Evolutionary conservation across 1,140 invertebrate genomes (phyloP).

Genomic region (Aricia agestis): DNA sequence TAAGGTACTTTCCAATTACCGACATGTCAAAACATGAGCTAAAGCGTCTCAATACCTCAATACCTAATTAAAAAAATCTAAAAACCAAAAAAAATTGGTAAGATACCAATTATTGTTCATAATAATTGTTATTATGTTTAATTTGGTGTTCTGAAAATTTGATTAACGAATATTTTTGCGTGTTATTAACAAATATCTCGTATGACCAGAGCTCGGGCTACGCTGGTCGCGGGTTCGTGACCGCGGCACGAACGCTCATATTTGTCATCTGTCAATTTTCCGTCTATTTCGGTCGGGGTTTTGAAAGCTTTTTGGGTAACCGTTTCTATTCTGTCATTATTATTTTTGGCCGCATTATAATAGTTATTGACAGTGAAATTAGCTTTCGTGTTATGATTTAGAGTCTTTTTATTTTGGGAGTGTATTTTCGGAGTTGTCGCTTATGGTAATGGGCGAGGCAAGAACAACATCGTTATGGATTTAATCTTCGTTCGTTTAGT

Average conservation of each 20-base stretch:
- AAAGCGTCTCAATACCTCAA: too few relatives aligned
- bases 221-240: slow-evolving; percentile 44
- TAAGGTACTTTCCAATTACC: too few relatives aligned
- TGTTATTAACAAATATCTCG: neutral
- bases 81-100: too few relatives aligned
- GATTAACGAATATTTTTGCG: too few relatives aligned
- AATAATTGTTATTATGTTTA: too few relatives aligned
- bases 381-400: slow-evolving; percentile 46
- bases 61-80: too few relatives aligned
- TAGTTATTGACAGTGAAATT: slow-evolving; percentile 62
- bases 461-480: neutral
- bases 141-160: too few relatives aligned
- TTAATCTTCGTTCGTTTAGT: neutral
- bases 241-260: slow-evolving; percentile 65
- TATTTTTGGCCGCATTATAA: slow-evolving; percentile 67
- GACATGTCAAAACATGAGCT: too few relatives aligned
- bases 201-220: slow-evolving; percentile 31
- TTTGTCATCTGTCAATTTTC: slow-evolving; percentile 75
- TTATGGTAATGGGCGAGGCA: neutral
- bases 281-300: slow-evolving; percentile 68
- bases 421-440: slow-evolving; percentile 19
- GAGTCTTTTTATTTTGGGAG: slow-evolving; percentile 23
- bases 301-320: slow-evolving; percentile 67
- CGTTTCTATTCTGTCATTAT: slow-evolving; percentile 61
- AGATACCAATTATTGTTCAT: too few relatives aligned